Conservation (phyloP, 2,113 vertebrate genomes). For the Centropristis striata region DNA sequence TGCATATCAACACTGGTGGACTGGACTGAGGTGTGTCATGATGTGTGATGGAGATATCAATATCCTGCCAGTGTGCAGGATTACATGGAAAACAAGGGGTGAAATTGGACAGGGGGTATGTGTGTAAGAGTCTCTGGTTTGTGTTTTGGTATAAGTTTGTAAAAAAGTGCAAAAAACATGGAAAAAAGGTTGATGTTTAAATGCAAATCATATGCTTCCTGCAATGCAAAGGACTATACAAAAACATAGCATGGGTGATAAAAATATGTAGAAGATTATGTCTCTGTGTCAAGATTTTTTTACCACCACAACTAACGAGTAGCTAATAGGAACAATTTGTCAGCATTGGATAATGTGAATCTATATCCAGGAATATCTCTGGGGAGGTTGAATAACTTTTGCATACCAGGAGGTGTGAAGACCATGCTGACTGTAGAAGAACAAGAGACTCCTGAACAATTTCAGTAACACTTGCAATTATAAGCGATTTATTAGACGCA, state of each 20-base stretch:
- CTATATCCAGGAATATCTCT: not conserved
- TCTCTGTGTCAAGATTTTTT: not conserved
- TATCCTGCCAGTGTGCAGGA: not conserved
- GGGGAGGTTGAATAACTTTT: not conserved
- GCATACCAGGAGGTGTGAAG: no score
- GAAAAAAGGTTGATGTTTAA: no score
- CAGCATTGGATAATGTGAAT: not conserved
- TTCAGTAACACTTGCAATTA: no score
- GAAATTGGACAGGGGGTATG: no score
- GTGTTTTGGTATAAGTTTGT: no score
- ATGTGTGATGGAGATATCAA: not conserved
- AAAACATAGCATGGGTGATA: not conserved
- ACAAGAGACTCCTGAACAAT: no score
- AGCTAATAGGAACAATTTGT: not conserved
- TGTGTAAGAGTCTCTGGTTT: no score
- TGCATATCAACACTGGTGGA: not conserved
- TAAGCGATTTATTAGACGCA: no score
- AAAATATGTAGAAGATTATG: not conserved
- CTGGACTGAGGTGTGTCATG: not conserved
- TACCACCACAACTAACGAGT: not conserved
- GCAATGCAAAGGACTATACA: not conserved
- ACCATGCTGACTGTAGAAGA: no score
- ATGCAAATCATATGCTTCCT: no score
- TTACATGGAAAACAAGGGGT: not conserved
- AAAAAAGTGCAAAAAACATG: no score